A percentile compares a stretch with the other conserved stretches of the same genome.
Evolutionary conservation across 2,113 vertebrate genomes (phyloP).

Genomic region (Sinocyclocheilus rhinocerous): DNA sequence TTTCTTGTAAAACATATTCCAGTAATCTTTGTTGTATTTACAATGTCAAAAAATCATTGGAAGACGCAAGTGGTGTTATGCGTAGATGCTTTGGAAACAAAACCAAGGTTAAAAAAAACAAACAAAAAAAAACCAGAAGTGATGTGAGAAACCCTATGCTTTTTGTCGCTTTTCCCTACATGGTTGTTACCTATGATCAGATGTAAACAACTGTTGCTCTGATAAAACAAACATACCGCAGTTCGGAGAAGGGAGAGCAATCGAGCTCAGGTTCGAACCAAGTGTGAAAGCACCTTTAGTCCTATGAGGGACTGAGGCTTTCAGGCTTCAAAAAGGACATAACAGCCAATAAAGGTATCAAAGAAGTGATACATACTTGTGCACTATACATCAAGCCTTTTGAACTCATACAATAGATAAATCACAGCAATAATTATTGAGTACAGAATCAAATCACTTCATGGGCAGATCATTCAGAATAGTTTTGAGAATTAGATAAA

Average conservation of each 20-base stretch:
- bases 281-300: not conserved
- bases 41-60: too few species aligned
- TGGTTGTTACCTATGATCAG: not conserved
- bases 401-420: not conserved
- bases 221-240: not conserved
- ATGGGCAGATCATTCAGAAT: not conserved
- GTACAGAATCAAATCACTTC: not conserved
- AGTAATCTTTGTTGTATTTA: too few species aligned
- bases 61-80: not conserved
- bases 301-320: not conserved
- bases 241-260: not conserved
- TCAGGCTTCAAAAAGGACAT: not conserved
- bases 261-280: not conserved
- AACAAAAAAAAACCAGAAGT: not conserved
- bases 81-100: not conserved
- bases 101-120: not conserved
- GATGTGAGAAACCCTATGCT: not conserved
- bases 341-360: not conserved
- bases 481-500: too few species aligned
- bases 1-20: too few species aligned
- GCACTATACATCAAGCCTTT: not conserved
- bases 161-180: not conserved
- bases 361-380: not conserved
- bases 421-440: not conserved
- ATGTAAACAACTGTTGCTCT: not conserved